Percentiles rank a stretch among this genome's conserved stretches.
Conservation (phyloP, 1,140 invertebrate genomes). For the Caerostris extrusa region DNA sequence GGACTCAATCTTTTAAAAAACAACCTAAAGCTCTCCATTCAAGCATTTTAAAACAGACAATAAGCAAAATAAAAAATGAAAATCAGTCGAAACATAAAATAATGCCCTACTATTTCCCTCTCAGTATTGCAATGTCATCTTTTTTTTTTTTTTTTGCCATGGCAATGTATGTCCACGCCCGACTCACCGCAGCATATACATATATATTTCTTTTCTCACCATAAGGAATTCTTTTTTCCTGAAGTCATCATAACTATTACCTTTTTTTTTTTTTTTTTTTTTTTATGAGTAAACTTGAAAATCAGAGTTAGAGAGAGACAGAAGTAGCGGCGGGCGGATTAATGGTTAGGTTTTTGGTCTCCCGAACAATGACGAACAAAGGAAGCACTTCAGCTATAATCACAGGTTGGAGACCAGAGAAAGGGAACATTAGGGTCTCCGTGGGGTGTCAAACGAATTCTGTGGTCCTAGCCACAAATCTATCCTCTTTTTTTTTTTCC, state of each 20-base stretch:
- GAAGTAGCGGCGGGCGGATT: background rate
- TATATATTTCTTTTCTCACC: background rate
- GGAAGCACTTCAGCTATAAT: conserved; percentile 27
- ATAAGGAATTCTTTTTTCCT: background rate
- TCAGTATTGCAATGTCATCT: too few relatives aligned
- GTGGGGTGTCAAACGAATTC: conserved; percentile 41
- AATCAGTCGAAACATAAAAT: too few relatives aligned
- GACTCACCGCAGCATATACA: background rate
- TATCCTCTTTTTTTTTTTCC: background rate
- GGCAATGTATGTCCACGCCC: background rate
- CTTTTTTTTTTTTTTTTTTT: background rate
- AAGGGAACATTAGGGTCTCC: conserved; percentile 49
- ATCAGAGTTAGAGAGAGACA: background rate
- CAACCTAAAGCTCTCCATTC: too few relatives aligned
- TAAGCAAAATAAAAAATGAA: too few relatives aligned
- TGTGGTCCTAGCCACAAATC: conserved; percentile 14
- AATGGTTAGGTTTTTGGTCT: background rate
- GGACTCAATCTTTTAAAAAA: too few relatives aligned
- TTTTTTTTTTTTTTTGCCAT: too few relatives aligned
- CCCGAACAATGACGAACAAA: conserved; percentile 64
- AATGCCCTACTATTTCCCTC: too few relatives aligned
- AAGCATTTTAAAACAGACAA: too few relatives aligned
- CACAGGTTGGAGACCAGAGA: background rate
- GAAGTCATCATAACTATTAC: background rate
- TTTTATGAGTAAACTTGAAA: background rate